Evolutionary conservation across 2,113 vertebrate species (phyloP).

Genomic region (Anoplopoma fimbria): DNA sequence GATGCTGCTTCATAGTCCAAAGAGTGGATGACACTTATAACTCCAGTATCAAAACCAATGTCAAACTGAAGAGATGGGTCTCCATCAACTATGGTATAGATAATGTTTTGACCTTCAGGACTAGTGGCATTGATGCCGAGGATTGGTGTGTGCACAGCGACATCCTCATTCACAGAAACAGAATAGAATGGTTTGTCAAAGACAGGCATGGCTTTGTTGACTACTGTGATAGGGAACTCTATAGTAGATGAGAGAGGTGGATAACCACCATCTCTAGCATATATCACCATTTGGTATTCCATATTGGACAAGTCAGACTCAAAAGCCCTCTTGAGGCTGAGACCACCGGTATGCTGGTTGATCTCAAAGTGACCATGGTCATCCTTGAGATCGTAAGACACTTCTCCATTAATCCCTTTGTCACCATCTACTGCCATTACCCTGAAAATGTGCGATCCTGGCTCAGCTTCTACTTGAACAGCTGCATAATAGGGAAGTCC

Average conservation of each 20-base stretch:
- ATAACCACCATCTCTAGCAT: conserved; percentile 91
- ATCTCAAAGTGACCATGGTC: conserved; percentile 97
- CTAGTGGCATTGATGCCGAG: conserved; percentile 96
- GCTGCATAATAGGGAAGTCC: conserved; percentile 97
- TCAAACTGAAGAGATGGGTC: conserved; percentile 93
- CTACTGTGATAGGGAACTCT: conserved; percentile 94
- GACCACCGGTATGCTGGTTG: conserved; percentile 86
- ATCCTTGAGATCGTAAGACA: conserved; percentile 92
- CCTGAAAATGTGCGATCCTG: conserved; percentile 90
- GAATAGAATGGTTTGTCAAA: conserved; percentile 97
- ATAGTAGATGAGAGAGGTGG: conserved; percentile 88
- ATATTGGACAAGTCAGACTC: conserved; percentile 94
- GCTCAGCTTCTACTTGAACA: conserved; percentile 95
- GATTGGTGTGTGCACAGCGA: conserved; percentile 90
- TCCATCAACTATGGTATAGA: conserved; percentile 96
- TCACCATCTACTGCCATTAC: conserved; percentile 94
- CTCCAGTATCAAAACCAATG: conserved; percentile 96
- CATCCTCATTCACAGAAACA: conserved; percentile 90
- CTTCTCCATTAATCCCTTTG: conserved; percentile 93
- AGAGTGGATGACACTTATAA: conserved; percentile 91
- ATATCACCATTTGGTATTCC: conserved; percentile 91
- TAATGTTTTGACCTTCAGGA: conserved; percentile 95
- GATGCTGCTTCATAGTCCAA: conserved; percentile 91
- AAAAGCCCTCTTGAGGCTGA: conserved; percentile 91
- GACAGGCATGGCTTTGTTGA: conserved; percentile 98